phyloP scores from a whole-genome alignment of 2,113 vertebrate species.

The Ornithorhynchus anatinus region DNA sequence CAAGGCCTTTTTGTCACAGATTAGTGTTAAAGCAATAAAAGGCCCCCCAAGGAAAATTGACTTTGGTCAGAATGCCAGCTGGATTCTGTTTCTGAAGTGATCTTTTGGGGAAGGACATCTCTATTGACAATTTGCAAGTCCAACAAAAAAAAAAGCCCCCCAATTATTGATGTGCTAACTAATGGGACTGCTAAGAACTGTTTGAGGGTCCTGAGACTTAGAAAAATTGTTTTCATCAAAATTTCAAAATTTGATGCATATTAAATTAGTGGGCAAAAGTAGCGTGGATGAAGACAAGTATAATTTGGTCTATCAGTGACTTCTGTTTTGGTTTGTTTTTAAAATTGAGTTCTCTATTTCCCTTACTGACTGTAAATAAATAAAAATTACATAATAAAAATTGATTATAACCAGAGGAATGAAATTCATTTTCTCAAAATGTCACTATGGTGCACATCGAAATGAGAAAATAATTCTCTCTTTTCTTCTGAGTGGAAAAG shows the following conservation, averaged over 20 bases:
- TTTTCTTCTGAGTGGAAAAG: conserved; percentile 3
- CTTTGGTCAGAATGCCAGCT: conserved; percentile 50
- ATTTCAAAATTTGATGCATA: not conserved
- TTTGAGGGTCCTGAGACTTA: not conserved
- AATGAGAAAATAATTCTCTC: not conserved
- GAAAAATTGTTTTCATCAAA: not conserved
- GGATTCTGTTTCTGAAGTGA: conserved; percentile 34
- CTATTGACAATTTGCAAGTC: conserved; percentile 48
- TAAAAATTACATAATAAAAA: not conserved
- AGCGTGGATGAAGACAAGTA: not conserved
- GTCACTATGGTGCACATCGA: not conserved
- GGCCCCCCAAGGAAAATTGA: conserved; percentile 67
- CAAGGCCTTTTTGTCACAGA: conserved; percentile 78
- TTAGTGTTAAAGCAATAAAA: conserved; percentile 77
- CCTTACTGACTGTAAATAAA: conserved; percentile 12
- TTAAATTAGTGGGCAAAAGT: not conserved
- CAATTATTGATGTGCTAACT: conserved; percentile 17
- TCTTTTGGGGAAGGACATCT: conserved; percentile 18
- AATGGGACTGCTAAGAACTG: conserved; percentile 35
- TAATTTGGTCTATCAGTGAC: not conserved
- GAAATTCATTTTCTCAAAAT: not conserved
- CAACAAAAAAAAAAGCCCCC: conserved; percentile 19
- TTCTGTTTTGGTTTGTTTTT: too few relatives aligned
- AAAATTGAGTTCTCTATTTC: too few relatives aligned
- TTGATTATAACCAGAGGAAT: not conserved